These are phyloP conservation scores for Achlya flavicornis DNA, from an alignment of 2,888 invertebrate genomes.

Conservation along the genomic window DNA sequence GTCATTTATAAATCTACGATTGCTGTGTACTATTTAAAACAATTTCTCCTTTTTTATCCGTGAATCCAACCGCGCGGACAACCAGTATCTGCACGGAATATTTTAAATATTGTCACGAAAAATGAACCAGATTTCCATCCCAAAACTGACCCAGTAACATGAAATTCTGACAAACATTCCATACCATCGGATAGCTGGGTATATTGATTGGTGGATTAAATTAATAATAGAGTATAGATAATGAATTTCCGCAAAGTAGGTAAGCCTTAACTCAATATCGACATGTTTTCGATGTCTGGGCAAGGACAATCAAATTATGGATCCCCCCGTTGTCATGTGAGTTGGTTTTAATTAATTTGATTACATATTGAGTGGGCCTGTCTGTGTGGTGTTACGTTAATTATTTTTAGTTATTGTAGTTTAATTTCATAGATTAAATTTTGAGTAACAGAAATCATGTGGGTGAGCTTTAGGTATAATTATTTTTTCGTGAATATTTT, in stretches of 20 bases:
- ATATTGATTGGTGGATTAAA: slow-evolving; percentile 1
- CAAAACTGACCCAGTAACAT: neutral
- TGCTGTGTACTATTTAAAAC: too few relatives aligned
- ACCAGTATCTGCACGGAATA: neutral
- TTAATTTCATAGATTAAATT: neutral
- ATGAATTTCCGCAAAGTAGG: slow-evolving; percentile 6
- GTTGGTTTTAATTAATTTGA: neutral
- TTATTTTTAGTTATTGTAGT: neutral
- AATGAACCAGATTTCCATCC: neutral
- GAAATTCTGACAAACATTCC: neutral
- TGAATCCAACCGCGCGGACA: neutral
- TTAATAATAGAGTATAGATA: neutral
- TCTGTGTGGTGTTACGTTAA: too few relatives aligned
- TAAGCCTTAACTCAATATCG: neutral
- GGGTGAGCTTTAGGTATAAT: too few relatives aligned
- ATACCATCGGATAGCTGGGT: neutral
- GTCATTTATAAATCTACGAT: too few relatives aligned
- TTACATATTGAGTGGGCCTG: too few relatives aligned
- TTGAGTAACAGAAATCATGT: neutral
- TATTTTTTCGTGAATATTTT: too few relatives aligned
- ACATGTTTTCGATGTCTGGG: neutral
- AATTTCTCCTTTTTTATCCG: neutral
- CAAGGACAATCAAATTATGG: neutral
- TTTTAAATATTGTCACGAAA: neutral
- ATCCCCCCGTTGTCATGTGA: neutral